Evolutionary conservation across 2,113 vertebrate genomes (phyloP), one percentile per base, ranked within the genome.

Genomic region (Bubo blakistoni): DNA sequence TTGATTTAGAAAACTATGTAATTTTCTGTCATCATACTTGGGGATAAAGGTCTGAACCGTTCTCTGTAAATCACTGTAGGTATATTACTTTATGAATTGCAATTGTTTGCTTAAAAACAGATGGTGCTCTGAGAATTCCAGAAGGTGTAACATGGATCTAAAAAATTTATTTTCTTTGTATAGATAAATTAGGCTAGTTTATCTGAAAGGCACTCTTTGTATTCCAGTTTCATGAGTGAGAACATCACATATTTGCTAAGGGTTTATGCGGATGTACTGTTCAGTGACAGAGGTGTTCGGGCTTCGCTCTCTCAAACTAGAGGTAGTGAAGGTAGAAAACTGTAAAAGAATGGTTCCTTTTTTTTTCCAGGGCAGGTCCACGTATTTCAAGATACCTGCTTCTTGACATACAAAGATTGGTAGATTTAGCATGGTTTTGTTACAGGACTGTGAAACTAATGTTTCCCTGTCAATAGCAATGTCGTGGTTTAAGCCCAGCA

Each of bases 101-200:
- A 91, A 52, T 84, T 93, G 69, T 96, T 95, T 85, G 44, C 73
- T 91, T 93, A 87, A 92, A 93, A 96, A 24, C 69, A 95, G 86
- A 76, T 69, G 83, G 52, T 89, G 52, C 38, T 84, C 34, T 65
- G 47, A 83, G 38, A 70, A 71, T 86, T 93, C 40, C 73, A 72
- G 57, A 81, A 90, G 84, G 57, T 69, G 25, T 46, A 61, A 49
- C 1, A 7, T 27, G 65, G 57, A 73, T 36, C 8, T 70, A 72
- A 92, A 91, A 49, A 24, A 54, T 5, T 57, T 49, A 30, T 87
- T 94, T 96, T 57, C 30, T 54, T 80, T 65, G 36, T 72, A 36
- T 13, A 42, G 61, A 59, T 62, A 44, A 85, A 62, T 30, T 34
- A 74, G n/a, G 10, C 17, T 62, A 14, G 27, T 57, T 57, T 91